These are phyloP conservation scores for Neoniphon sammara DNA, from an alignment of 2,797 vertebrate genomes.

Conservation along the genomic window DNA sequence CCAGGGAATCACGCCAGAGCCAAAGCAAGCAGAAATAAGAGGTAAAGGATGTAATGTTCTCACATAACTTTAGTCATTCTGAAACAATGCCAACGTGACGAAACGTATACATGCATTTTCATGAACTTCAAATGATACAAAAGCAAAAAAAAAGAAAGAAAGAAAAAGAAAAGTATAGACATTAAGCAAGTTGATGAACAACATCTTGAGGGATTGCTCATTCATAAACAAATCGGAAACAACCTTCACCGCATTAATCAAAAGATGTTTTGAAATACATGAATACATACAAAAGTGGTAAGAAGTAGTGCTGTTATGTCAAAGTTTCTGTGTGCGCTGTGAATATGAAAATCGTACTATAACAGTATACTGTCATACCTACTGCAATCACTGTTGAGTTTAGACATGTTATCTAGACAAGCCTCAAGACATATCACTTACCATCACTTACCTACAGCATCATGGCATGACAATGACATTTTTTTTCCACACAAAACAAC, in stretches of 20 bases:
- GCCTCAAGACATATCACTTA: slow-evolving; percentile 33
- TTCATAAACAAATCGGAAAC: slow-evolving; percentile 58
- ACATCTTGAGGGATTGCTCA: slow-evolving; percentile 54
- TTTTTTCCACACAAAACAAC: slow-evolving; percentile 58
- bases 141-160: slow-evolving; percentile 53
- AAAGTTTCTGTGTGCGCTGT: slow-evolving; percentile 47
- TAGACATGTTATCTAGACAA: slow-evolving; percentile 4
- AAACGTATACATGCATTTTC: slow-evolving; percentile 72
- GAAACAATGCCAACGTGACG: slow-evolving; percentile 66
- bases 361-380: slow-evolving; percentile 46
- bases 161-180: slow-evolving; percentile 50
- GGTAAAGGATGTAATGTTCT: slow-evolving; percentile 73
- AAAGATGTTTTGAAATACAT: slow-evolving; percentile 49
- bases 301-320: slow-evolving; percentile 47
- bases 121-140: slow-evolving; percentile 65
- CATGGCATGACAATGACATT: slow-evolving; percentile 47
- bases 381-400: slow-evolving; percentile 40
- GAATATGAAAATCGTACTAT: slow-evolving; percentile 49
- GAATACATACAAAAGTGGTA: slow-evolving; percentile 60
- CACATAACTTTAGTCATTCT: slow-evolving; percentile 74
- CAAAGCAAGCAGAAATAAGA: slow-evolving; percentile 71
- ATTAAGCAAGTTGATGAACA: slow-evolving; percentile 57
- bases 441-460: slow-evolving; percentile 40
- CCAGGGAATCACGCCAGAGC: slow-evolving; percentile 55
- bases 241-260: slow-evolving; percentile 55